Base-by-base conservation (phyloP, 2,797 vertebrate genomes). In the Chaunax sp. region DNA sequence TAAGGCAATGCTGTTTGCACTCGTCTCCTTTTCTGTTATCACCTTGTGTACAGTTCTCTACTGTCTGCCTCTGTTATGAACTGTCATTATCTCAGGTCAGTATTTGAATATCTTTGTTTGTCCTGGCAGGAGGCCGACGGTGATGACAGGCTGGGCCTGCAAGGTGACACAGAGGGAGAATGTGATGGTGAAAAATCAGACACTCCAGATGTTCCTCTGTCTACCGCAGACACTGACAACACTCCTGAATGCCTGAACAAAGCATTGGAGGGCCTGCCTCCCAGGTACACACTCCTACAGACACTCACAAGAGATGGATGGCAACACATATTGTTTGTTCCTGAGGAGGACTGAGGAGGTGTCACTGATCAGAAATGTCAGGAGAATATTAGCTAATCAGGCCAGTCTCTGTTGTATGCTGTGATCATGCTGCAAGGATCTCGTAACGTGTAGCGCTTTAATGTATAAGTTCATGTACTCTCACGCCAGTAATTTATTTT, bases 191-290 rank as follows among this genome's bases (percentile, higher is more conserved):
- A 97, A 83, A 96, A 95, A 92, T 90, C 75, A 30, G 95, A 97
- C 87, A 94, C 94, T 89, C 94, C 95, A 51, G 97, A 97, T 66
- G 89, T 93, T 64, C 93, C 93, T 40, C 92, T 89, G 1, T 84
- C 95, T 70, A 84, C 84, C 54, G 96, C 85, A 54, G 97, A 98
- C 72, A 84, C 80, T 40, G 97, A 99, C 89, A 96, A 94, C 94
- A 99, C 98, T 89, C 98, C 97, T 52, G 88, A 97, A 90, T 96
- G 94, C 85, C 95, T 99, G 77, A 96, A 95, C 92, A 97, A 90
- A 85, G 97, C 96, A 61, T 92, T 99, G 50, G 95, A 97, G 81
- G 98, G 98, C 26, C 93, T 99, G 65, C 97, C 97, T 20, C 96
- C 96, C 82, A 98, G 97, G 98, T 98, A 94, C 0, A 4, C 52